Percentiles rank a stretch among this genome's conserved stretches.
phyloP scores from a whole-genome alignment of 2,113 vertebrate species.

The Motacilla alba region DNA sequence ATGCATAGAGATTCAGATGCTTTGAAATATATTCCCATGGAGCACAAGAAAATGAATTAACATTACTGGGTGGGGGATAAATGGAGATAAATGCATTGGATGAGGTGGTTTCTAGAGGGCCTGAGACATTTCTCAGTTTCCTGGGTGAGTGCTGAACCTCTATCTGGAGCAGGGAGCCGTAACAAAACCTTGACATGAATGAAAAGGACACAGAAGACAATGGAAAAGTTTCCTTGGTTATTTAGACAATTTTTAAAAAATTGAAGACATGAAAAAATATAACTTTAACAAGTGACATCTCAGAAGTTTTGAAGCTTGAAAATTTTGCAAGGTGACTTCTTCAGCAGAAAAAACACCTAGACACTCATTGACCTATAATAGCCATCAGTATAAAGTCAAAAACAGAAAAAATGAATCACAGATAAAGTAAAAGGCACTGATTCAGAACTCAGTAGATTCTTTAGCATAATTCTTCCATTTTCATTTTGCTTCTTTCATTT shows the following conservation, averaged over 20 bases:
- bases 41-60: neutral
- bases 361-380: neutral
- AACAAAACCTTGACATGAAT: neutral
- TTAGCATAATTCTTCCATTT: slow-evolving; percentile 80
- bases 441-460: slow-evolving; percentile 68
- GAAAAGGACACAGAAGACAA: neutral
- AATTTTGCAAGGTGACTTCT: slow-evolving; percentile 4
- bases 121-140: neutral
- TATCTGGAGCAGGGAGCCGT: fast-evolving
- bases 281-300: neutral
- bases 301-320: neutral
- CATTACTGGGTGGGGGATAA: fast-evolving
- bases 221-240: neutral
- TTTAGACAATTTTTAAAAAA: neutral
- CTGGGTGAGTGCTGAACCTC: neutral
- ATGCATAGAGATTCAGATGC: neutral
- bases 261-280: neutral
- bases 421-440: slow-evolving; percentile 67
- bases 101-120: fast-evolving
- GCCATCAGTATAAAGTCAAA: slow-evolving; percentile 34
- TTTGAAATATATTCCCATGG: neutral
- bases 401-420: slow-evolving; percentile 60
- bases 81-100: neutral
- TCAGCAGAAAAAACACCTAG: slow-evolving; percentile 22
- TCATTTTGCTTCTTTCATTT: slow-evolving; percentile 70